Conservation (phyloP, 2,113 vertebrate species). For the Thamnophis sirtalis region DNA sequence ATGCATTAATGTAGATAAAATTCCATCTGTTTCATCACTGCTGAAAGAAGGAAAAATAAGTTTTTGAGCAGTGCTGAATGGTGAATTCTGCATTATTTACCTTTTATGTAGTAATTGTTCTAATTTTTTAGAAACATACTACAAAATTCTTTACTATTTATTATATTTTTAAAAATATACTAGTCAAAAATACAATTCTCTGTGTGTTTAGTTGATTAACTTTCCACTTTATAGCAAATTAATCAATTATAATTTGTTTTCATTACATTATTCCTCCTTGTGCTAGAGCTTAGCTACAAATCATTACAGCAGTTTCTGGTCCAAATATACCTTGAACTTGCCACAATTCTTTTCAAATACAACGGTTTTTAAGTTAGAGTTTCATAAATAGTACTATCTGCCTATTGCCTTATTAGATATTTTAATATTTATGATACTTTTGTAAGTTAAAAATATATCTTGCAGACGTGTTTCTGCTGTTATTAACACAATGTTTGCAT, state of each 20-base stretch:
- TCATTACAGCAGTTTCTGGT: neutral
- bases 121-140: neutral
- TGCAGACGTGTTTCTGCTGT: rapidly evolving
- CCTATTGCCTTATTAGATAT: neutral
- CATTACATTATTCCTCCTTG: neutral
- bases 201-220: neutral
- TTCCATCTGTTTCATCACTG: neutral
- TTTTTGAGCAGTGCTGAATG: neutral
- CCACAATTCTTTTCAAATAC: neutral
- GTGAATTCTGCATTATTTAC: neutral
- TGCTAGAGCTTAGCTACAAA: neutral
- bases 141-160: neutral
- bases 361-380: neutral
- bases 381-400: neutral
- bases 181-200: neutral
- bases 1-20: neutral
- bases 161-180: neutral
- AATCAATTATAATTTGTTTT: neutral
- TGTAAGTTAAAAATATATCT: neutral
- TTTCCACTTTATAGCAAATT: neutral
- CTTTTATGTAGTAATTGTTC: neutral
- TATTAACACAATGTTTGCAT: constrained; percentile 10
- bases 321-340: neutral
- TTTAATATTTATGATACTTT: neutral
- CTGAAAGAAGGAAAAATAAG: neutral